These are phyloP conservation scores for Physocephala rufipes DNA, from an alignment of 2,888 invertebrate genomes.

Conservation along the genomic window DNA sequence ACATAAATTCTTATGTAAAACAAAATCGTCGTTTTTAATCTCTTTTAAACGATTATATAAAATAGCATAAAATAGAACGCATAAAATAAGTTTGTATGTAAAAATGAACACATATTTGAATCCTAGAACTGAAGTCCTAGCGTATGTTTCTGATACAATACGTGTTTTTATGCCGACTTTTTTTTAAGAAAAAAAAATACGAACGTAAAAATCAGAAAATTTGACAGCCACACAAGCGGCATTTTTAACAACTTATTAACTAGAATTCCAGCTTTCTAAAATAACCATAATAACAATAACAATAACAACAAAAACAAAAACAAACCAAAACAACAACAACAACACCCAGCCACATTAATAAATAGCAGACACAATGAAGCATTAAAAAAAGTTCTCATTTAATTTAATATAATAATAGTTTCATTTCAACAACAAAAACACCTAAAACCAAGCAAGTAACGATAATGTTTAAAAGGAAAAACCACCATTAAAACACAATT, in stretches of 20 bases:
- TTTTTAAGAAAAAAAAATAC: background rate
- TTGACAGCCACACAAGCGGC: background rate
- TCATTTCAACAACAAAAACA: slow-evolving; percentile 4
- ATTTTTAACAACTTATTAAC: slow-evolving; percentile 35
- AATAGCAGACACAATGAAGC: slow-evolving; percentile 15
- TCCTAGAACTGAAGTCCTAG: slow-evolving; percentile 36
- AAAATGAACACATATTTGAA: slow-evolving; percentile 38
- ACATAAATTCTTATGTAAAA: background rate
- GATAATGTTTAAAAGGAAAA: background rate
- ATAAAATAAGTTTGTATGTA: slow-evolving; percentile 44
- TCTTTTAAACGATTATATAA: slow-evolving; percentile 20
- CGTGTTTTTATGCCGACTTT: slow-evolving; percentile 25
- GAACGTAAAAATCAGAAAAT: background rate
- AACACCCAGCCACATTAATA: slow-evolving; percentile 24
- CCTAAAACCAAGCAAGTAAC: slow-evolving; percentile 3
- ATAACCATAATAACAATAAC: slow-evolving; percentile 26
- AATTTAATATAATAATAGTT: background rate
- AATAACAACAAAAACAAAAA: slow-evolving; percentile 14
- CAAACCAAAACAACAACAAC: slow-evolving; percentile 28
- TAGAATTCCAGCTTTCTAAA: slow-evolving; percentile 41
- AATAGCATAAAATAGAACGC: background rate
- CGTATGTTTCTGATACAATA: slow-evolving; percentile 30
- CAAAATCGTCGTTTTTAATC: slow-evolving; percentile 12
- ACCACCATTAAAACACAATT: background rate
- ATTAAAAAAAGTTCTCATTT: slow-evolving; percentile 21